Evolutionary conservation across 2,113 vertebrate genomes (phyloP), one percentile per base, ranked within the genome.

Genomic region (Tetrao urogallus): DNA sequence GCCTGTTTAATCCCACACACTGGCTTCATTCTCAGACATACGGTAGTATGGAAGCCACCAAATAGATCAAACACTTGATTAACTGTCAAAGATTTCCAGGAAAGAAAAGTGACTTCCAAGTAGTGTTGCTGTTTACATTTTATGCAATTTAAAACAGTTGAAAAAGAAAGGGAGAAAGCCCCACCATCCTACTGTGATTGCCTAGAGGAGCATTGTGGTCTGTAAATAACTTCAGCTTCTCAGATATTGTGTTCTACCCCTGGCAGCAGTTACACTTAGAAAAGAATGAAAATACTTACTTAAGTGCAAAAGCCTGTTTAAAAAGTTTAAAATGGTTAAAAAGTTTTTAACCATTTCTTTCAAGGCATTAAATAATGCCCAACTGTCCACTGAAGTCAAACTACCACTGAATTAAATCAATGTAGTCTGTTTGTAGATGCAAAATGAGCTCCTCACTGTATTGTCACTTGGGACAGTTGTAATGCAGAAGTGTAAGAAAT

Each of bases 31-130:
- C 20, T 78, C 72, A 56, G 25, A 80, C 69, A 32, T 67, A 36
- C 3, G 32, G 24, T 43, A 40, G 40, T 81, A 22, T 82, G 52
- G 95, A 93, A 93, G 58, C 57, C 57, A 76, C 48, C 13, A 7
- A 32, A 32, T 56, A 71, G 65, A 66, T 74, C 56, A 74, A 78
- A 86, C 47, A 67, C 45, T 22, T 69, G 60, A 61, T 88, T 65
- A 91, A 88, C 30, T 78, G 72, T 76, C 43, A 57, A 32, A 90
- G 72, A 54, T 72, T 93, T 94, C 85, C 86, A 76, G 84, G 86
- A 73, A 94, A 84, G 32, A 75, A 75, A 19, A 17, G 20, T 77
- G 34, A n/a, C 54, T 89, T 89, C 65, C 63, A 73, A 6, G 10
- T 30, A 45, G 9, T 58, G 74, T 36, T 90, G 65, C 21, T 86